These are phyloP conservation scores for Callyntrura sp. DNA, from an alignment of 2,888 invertebrate species.

Conservation along the genomic window DNA sequence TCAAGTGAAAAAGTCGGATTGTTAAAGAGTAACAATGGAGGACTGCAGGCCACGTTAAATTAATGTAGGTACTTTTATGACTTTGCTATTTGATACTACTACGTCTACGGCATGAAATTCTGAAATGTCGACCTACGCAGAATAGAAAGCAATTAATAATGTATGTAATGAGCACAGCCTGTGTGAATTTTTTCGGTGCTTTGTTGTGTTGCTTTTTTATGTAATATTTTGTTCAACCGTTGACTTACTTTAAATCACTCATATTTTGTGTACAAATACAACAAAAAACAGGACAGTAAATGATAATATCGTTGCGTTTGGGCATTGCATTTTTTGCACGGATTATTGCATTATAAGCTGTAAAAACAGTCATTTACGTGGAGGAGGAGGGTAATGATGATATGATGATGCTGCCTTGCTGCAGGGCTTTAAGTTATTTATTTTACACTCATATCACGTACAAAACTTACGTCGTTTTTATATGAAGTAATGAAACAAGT, in stretches of 20 bases:
- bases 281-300: slow-evolving; percentile 14
- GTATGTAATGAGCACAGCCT: slow-evolving; percentile 52
- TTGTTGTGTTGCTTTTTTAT: slow-evolving; percentile 25
- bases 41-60: background rate
- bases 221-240: slow-evolving; percentile 57
- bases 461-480: background rate
- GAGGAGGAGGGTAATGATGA: slow-evolving; percentile 3
- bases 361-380: slow-evolving; percentile 15
- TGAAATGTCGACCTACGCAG: too few relatives aligned
- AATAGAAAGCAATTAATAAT: slow-evolving; percentile 31
- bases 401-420: slow-evolving; percentile 11
- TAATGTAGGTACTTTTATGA: too few relatives aligned
- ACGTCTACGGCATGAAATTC: too few relatives aligned
- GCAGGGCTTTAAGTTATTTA: slow-evolving; percentile 4
- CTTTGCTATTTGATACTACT: too few relatives aligned
- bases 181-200: slow-evolving; percentile 73
- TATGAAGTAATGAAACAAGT: slow-evolving; percentile 37
- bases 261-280: slow-evolving; percentile 30
- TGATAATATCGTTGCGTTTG: too few relatives aligned
- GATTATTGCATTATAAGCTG: slow-evolving; percentile 45
- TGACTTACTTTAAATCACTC: slow-evolving; percentile 68
- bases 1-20: background rate
- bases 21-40: background rate
- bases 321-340: slow-evolving; percentile 28
- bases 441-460: slow-evolving; percentile 46